Evolutionary conservation across 2,888 invertebrate species (phyloP).

Genomic region (Euplagia quadripunctaria): DNA sequence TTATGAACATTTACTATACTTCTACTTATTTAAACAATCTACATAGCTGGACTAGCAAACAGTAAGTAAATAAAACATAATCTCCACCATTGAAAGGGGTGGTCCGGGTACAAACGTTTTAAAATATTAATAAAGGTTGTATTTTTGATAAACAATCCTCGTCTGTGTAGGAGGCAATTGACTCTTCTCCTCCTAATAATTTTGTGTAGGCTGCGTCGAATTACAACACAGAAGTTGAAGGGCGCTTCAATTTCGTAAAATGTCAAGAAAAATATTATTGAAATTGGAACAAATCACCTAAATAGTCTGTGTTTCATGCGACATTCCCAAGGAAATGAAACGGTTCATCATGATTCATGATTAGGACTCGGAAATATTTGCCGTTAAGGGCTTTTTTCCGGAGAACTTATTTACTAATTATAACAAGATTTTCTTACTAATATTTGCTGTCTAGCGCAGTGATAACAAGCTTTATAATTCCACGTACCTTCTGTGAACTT

Average conservation of each 20-base stretch:
- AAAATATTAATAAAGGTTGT: neutral
- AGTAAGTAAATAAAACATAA: neutral
- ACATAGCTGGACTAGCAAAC: neutral
- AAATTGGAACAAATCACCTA: neutral
- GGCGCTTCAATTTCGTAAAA: neutral
- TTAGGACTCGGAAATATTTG: neutral
- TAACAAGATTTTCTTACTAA: too few species aligned
- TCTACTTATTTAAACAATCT: too few species aligned
- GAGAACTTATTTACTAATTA: neutral
- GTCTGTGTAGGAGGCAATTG: neutral
- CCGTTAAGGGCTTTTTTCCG: neutral
- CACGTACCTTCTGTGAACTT: too few species aligned
- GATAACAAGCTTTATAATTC: too few species aligned
- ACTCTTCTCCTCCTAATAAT: neutral
- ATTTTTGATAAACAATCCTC: neutral
- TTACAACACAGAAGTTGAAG: neutral
- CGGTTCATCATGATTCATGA: neutral
- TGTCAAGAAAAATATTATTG: neutral
- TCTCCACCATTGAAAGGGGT: neutral
- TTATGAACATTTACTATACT: too few species aligned
- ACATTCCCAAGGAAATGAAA: neutral
- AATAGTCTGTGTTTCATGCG: neutral
- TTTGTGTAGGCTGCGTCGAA: neutral
- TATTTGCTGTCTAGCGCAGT: too few species aligned
- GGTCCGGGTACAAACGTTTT: neutral